Evolutionary conservation across 2,888 invertebrate genomes (phyloP).

Genomic region (Phalera bucephala): DNA sequence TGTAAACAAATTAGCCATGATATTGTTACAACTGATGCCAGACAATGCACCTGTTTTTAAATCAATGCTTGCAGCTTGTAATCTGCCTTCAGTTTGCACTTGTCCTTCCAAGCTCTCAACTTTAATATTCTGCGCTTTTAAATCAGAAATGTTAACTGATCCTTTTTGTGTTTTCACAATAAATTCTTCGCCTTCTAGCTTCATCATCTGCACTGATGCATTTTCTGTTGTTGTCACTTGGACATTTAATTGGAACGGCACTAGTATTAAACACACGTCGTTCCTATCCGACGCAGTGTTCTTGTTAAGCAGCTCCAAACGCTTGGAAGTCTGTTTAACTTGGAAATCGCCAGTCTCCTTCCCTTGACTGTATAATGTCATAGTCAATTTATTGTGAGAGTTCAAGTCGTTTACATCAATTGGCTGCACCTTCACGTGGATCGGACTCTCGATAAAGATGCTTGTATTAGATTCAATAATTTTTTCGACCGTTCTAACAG

Average conservation of each 20-base stretch:
- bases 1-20: constrained; percentile 65
- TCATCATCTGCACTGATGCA: constrained; percentile 67
- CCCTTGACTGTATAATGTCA: constrained; percentile 73
- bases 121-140: constrained; percentile 70
- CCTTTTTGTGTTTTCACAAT: constrained; percentile 74
- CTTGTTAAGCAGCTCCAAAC: constrained; percentile 71
- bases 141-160: constrained; percentile 52
- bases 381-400: constrained; percentile 71
- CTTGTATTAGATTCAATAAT: constrained; percentile 71
- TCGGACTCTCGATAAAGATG: constrained; percentile 77
- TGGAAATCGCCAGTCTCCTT: constrained; percentile 72
- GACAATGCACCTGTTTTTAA: constrained; percentile 67
- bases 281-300: constrained; percentile 64
- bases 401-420: constrained; percentile 71
- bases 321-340: constrained; percentile 74
- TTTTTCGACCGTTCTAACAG: constrained; percentile 76
- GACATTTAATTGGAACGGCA: constrained; percentile 75
- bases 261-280: constrained; percentile 73
- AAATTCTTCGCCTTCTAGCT: constrained; percentile 73
- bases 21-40: constrained; percentile 66
- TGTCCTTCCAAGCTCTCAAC: constrained; percentile 66
- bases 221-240: constrained; percentile 69
- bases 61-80: constrained; percentile 67
- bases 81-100: constrained; percentile 58
- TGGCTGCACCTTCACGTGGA: constrained; percentile 75